A percentile compares a stretch with the other conserved stretches of the same genome.
Conservation (phyloP, 2,797 vertebrate species). For the Sebastes jordani region DNA sequence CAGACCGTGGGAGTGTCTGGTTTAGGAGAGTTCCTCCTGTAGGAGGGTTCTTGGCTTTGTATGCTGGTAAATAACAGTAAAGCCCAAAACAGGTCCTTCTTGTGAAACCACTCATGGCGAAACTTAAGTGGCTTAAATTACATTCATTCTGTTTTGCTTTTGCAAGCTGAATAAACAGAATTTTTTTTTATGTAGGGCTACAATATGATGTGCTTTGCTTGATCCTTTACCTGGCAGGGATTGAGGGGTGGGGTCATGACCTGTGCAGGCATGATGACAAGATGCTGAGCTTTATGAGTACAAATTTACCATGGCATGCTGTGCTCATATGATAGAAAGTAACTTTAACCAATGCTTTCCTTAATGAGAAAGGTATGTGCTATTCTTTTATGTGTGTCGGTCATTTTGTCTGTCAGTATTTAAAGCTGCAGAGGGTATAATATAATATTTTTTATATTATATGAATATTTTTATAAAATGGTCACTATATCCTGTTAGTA, state of each 20-base stretch:
- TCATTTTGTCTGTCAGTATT: neutral
- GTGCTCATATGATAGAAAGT: slow-evolving; percentile 5
- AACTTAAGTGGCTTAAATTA: neutral
- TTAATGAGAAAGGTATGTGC: slow-evolving; percentile 16
- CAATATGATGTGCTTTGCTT: slow-evolving; percentile 3
- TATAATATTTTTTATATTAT: too few relatives aligned
- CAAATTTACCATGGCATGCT: neutral
- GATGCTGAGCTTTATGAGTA: slow-evolving; percentile 4
- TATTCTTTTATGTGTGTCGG: neutral
- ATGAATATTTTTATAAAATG: too few relatives aligned
- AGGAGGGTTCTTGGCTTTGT: slow-evolving; percentile 46
- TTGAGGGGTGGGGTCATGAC: slow-evolving; percentile 27
- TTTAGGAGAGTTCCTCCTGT: slow-evolving; percentile 36
- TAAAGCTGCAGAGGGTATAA: neutral
- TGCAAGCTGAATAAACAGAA: neutral
- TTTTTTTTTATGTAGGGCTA: neutral
- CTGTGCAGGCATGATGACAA: slow-evolving; percentile 2
- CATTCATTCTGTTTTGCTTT: slow-evolving; percentile 8
- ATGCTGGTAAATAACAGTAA: slow-evolving; percentile 21
- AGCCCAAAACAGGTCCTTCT: slow-evolving; percentile 3
- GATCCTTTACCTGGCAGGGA: slow-evolving; percentile 17
- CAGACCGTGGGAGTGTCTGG: slow-evolving; percentile 59
- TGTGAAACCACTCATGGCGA: slow-evolving; percentile 31
- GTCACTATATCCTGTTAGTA: too few relatives aligned
- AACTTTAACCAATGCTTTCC: neutral